These are phyloP conservation scores for Notodonta dromedarius DNA, from an alignment of 2,888 invertebrate genomes.

Conservation along the genomic window DNA sequence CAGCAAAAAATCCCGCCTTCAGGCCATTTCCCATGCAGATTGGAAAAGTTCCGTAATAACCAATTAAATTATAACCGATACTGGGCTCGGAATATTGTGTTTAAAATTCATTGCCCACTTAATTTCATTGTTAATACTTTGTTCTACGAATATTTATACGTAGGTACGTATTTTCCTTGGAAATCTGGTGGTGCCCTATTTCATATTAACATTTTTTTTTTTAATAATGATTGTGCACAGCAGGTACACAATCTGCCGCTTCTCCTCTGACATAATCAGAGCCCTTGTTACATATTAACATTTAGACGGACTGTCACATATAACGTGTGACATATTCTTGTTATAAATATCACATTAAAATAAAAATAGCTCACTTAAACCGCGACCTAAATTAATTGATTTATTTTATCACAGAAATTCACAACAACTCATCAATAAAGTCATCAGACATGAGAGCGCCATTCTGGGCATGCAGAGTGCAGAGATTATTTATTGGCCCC, in stretches of 20 bases:
- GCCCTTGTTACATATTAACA: no score
- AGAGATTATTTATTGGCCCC: slow-evolving; percentile 25
- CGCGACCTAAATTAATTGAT: no score
- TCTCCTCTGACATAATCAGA: no score
- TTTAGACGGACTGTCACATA: no score
- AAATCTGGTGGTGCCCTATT: no score
- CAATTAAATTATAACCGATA: slow-evolving; percentile 68
- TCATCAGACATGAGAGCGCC: not conserved
- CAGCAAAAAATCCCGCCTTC: slow-evolving; percentile 34
- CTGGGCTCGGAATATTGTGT: slow-evolving; percentile 36
- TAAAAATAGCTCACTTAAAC: no score
- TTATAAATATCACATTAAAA: no score
- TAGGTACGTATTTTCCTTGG: not conserved
- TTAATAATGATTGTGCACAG: no score
- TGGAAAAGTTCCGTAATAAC: slow-evolving; percentile 71
- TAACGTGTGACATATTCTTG: no score
- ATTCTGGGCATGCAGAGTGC: slow-evolving; percentile 20
- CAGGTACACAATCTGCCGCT: no score
- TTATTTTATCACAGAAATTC: no score
- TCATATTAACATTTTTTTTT: no score
- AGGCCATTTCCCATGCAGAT: slow-evolving; percentile 62
- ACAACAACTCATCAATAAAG: not conserved
- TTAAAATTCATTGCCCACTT: slow-evolving; percentile 54
- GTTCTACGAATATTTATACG: not conserved
- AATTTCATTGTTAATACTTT: slow-evolving; percentile 48